Evolutionary conservation across 2,888 invertebrate genomes (phyloP), one percentile per base, ranked within the genome.

Genomic region (Patella ulyssiponensis): DNA sequence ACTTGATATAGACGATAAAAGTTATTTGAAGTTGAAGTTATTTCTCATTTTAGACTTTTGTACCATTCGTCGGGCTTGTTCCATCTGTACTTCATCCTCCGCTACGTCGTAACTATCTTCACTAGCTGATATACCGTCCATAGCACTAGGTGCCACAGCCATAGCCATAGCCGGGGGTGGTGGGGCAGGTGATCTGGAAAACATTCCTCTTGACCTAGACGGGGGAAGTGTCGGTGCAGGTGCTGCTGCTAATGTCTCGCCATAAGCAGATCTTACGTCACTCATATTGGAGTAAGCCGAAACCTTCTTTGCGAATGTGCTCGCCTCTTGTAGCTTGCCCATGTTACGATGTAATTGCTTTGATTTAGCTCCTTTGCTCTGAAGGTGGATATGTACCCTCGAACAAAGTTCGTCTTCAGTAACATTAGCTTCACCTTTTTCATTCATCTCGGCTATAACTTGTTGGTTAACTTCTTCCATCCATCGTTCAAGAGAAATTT

Each of bases 401-500:
- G 58, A 54, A 1, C 84, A 73, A 69, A 88, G 64, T 51, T 54
- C 83, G 3, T 82, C 85, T 53, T 86, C 85, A 56, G 85, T 80
- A 7, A 87, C 69, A 69, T 77, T 82, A 9, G 81, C 84, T 5
- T 80, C 77, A 0, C 86, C 87, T 7, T 77, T 79, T 7, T 80
- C 80, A 33, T 79, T 56, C 20, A 88, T 79, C 73, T 86, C 84
- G 1, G 80, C 78, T 74, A 85, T 74, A 14, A 88, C 88, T 44
- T 87, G 86, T 33, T 79, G 77, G 77, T 89, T 85, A 2, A 88
- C 87, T 73, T 88, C 87, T 11, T 80, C 82, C 87, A 88, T 89
- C 75, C 87, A 83, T 70, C 85, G 83, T 75, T 90, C 86, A n/a
- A 90, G 84, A 3, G 89, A 87, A 69, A 90, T 83, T 77, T 90